phyloP scores from a whole-genome alignment of 2,797 vertebrate genomes.

The Zenarchopterus dispar region DNA sequence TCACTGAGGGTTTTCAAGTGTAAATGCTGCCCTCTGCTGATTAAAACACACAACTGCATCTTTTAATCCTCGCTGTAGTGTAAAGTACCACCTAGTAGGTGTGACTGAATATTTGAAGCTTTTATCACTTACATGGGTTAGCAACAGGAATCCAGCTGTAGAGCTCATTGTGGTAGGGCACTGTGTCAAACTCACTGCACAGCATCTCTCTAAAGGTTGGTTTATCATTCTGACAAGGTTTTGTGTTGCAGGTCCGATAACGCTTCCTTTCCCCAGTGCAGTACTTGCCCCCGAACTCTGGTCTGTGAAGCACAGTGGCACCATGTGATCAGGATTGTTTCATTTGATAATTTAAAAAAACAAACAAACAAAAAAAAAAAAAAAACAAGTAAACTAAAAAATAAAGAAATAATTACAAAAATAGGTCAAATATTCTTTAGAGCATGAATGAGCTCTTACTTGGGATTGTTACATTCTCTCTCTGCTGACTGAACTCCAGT shows the following conservation, averaged over 20 bases:
- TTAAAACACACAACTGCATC: constrained; percentile 19
- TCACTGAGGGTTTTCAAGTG: constrained; percentile 13
- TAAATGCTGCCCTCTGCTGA: constrained; percentile 67
- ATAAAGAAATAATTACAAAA: not conserved
- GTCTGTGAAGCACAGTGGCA: constrained; percentile 75
- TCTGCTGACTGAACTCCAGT: constrained; percentile 92
- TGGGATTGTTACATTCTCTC: constrained; percentile 90
- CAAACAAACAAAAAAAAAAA: not conserved
- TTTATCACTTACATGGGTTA: constrained; percentile 80
- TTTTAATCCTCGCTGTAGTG: not conserved
- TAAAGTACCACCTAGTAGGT: not conserved
- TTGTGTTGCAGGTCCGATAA: constrained; percentile 91
- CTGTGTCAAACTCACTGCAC: constrained; percentile 96
- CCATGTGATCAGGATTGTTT: not conserved
- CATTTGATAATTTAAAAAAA: not conserved
- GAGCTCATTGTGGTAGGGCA: constrained; percentile 92
- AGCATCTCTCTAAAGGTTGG: constrained; percentile 96
- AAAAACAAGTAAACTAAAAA: not conserved
- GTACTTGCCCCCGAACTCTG: constrained; percentile 94
- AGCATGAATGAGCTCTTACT: constrained; percentile 80
- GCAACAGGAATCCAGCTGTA: constrained; percentile 91
- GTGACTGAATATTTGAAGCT: constrained; percentile 1
- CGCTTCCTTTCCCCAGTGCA: constrained; percentile 95
- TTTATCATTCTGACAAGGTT: constrained; percentile 77
- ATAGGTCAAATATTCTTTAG: not conserved